Evolutionary conservation across 2,888 invertebrate genomes (phyloP).

Genomic region (Ornithoptera priamus): DNA sequence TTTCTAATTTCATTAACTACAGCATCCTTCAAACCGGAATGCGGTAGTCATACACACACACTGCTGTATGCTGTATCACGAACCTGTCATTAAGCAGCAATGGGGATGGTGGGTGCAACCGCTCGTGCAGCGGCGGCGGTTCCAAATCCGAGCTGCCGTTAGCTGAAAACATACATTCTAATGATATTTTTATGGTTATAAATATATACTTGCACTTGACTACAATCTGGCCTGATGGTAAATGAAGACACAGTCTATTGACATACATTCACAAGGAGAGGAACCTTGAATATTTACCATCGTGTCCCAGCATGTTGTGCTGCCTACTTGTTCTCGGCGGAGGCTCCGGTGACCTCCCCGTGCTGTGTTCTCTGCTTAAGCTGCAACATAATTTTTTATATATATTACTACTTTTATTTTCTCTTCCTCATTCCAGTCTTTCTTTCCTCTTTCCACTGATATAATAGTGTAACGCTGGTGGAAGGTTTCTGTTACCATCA

Average conservation of each 20-base stretch:
- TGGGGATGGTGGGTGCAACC: conserved; percentile 66
- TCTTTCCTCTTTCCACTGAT: too few relatives aligned
- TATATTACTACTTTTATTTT: too few relatives aligned
- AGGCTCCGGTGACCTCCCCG: conserved; percentile 74
- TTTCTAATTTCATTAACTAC: too few relatives aligned
- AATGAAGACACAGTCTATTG: too few relatives aligned
- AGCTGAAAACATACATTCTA: conserved; percentile 45
- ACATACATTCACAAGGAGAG: too few relatives aligned
- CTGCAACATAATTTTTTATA: conserved; percentile 41
- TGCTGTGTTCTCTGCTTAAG: conserved; percentile 74
- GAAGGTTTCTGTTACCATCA: too few relatives aligned
- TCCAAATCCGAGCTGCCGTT: conserved; percentile 65
- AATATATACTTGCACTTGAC: too few relatives aligned
- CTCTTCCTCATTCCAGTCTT: too few relatives aligned
- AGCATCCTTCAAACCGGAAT: too few relatives aligned
- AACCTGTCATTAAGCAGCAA: conserved; percentile 64
- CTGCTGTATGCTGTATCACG: conserved; percentile 5
- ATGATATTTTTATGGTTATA: neutral
- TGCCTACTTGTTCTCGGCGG: conserved; percentile 65
- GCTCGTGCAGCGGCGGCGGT: conserved; percentile 63
- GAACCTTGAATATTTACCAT: conserved; percentile 42
- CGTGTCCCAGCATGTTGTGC: conserved; percentile 59
- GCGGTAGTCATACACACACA: too few relatives aligned
- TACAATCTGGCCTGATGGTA: too few relatives aligned
- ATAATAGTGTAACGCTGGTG: too few relatives aligned